Evolutionary conservation across 2,888 invertebrate genomes (phyloP).

Genomic region (Cremastinae sp.): DNA sequence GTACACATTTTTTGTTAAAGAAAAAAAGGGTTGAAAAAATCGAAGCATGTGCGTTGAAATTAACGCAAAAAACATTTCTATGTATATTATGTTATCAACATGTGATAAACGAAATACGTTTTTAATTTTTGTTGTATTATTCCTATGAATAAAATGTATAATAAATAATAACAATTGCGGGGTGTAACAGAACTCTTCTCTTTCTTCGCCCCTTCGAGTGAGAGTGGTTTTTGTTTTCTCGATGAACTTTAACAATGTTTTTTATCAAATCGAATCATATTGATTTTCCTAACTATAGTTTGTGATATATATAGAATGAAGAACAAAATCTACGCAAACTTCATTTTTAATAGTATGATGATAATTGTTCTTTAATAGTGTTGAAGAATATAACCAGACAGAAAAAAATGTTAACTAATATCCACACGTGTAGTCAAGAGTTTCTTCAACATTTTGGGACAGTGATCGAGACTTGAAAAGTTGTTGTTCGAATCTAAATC

Average conservation of each 20-base stretch:
- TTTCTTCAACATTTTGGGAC: constrained; percentile 25
- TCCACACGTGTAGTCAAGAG: constrained; percentile 6
- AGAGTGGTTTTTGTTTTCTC: not conserved
- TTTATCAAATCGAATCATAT: not conserved
- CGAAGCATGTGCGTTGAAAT: not conserved
- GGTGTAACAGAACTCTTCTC: constrained; percentile 1
- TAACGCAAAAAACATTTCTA: constrained; percentile 15
- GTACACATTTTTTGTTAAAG: constrained; percentile 9
- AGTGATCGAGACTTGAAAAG: constrained; percentile 22
- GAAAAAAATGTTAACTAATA: not conserved
- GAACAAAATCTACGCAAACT: too few species aligned
- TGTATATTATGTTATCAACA: constrained; percentile 52
- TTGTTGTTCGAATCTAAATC: constrained; percentile 9
- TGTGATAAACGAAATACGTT: constrained; percentile 53
- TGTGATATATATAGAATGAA: not conserved
- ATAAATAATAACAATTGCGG: constrained; percentile 43
- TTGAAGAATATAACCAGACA: too few species aligned
- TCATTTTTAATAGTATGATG: too few species aligned
- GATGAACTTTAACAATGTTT: not conserved
- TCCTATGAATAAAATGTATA: constrained; percentile 50
- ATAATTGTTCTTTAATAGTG: too few species aligned
- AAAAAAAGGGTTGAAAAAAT: not conserved
- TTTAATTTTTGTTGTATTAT: constrained; percentile 52
- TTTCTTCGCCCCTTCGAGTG: not conserved
- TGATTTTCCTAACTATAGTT: not conserved